Evolutionary conservation across 1,140 invertebrate genomes (phyloP).

Genomic region (Drosophila pectinifera): DNA sequence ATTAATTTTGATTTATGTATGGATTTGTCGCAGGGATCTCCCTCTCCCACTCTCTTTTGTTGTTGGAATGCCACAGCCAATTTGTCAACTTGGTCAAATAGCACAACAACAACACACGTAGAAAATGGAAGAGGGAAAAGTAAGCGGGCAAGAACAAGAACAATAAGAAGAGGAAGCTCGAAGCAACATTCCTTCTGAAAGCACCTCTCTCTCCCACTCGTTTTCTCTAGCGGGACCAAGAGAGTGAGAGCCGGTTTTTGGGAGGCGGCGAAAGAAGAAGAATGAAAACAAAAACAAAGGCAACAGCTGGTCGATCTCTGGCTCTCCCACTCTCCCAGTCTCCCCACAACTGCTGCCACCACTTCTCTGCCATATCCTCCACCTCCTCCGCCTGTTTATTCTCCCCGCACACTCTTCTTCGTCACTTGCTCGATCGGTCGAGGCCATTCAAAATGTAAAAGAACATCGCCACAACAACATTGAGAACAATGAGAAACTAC

Average conservation of each 20-base stretch:
- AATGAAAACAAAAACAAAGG: constrained; percentile 62
- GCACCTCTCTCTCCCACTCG: background rate
- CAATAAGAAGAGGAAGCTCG: constrained; percentile 7
- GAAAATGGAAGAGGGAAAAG: constrained; percentile 9
- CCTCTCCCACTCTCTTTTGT: background rate
- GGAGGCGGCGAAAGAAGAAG: constrained; percentile 3
- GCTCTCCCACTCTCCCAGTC: background rate
- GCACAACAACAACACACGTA: background rate
- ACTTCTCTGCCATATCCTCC: background rate
- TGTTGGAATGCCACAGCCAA: constrained; percentile 39
- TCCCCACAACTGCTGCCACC: background rate
- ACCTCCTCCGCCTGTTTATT: background rate
- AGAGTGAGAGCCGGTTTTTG: constrained; percentile 36
- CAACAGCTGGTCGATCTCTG: constrained; percentile 71
- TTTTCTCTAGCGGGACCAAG: constrained; percentile 1
- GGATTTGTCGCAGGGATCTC: constrained; percentile 49
- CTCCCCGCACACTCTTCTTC: constrained; percentile 9
- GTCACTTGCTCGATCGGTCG: constrained; percentile 63
- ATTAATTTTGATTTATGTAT: constrained; percentile 83
- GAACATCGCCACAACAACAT: constrained; percentile 29
- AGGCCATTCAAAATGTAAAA: constrained; percentile 60
- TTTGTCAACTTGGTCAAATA: constrained; percentile 51
- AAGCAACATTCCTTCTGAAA: constrained; percentile 26
- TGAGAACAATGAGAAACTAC: constrained; percentile 12
- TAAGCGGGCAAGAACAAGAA: constrained; percentile 8